Evolutionary conservation across 1,140 invertebrate species (phyloP), one percentile per base, ranked within the genome.

Genomic region (Stegodyphus dumicola): DNA sequence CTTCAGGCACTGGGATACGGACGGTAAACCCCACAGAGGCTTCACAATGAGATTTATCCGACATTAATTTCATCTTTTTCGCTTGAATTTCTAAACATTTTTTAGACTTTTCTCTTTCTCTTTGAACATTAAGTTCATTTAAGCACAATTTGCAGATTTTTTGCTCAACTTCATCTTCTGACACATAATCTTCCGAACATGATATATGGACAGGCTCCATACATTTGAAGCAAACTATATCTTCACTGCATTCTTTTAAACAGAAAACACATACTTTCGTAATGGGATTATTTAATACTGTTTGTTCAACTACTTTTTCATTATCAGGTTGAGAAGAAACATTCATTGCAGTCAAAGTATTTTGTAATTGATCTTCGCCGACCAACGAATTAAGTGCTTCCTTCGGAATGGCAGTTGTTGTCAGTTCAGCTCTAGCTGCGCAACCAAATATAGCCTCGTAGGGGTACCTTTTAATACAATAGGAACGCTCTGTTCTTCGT

Each of bases 261-360:
- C 74, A 85, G 53, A 71, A 54, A 70, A 70, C 54, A 85, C 83
- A 77, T 85, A 85, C 75, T 85, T 77, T 71, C 17, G 52, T 77
- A 85, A 85, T 77, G 74, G 74, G 65, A 77, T 71, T 85, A 85
- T 70, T 85, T 85, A 85, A 85, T 70, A 76, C 18, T 77, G 81
- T 70, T 77, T 85, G 51, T 85, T 77, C 51, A 85, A 85, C 60
- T 70, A 85, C n/a, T 33, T 76, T 67, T 52, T 77, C 74, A 85
- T 69, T 85, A 85, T 69, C 71, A 84, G 60, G 80, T 84, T 84
- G 56, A 84, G 56, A 76, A 66, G 71, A 84, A 84, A 66, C 49
- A 84, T 84, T 84, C 64, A 84, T 84, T 84, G 60, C 80, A 84
- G 71, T 75, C 73, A 84, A 84, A 67, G 77, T 69, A 78, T 69